Evolutionary conservation across 2,797 vertebrate species (phyloP).

Genomic region (Eidolon dupreanum): DNA sequence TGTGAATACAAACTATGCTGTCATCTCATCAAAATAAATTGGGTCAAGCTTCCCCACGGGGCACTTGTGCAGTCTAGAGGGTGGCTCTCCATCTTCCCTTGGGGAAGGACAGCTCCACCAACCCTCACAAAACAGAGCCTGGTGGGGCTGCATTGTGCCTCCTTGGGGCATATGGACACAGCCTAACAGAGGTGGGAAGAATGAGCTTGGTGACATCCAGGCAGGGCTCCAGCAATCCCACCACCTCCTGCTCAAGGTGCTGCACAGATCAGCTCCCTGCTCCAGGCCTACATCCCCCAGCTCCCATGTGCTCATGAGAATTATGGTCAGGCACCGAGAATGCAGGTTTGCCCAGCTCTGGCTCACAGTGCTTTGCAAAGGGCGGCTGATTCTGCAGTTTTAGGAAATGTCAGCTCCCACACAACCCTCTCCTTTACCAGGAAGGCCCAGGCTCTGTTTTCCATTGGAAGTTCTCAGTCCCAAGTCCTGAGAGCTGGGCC

Average conservation of each 20-base stretch:
- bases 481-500: neutral
- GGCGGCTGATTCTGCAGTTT: neutral
- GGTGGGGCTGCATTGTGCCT: neutral
- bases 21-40: neutral
- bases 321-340: accelerated
- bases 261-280: neutral
- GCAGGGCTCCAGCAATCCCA: neutral
- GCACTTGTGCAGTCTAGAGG: neutral
- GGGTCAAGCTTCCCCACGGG: neutral
- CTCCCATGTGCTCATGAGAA: neutral
- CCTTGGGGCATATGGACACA: neutral
- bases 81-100: neutral
- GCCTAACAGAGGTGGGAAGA: neutral
- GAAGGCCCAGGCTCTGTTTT: neutral
- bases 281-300: neutral
- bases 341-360: neutral
- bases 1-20: neutral
- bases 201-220: neutral
- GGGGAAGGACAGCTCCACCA: neutral
- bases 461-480: neutral
- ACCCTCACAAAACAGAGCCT: neutral
- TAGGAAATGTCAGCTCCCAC: neutral
- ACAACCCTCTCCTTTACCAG: neutral
- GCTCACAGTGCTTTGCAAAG: neutral
- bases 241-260: neutral